phyloP scores from a whole-genome alignment of 2,797 vertebrate genomes.

The Fistularia commersonii region DNA sequence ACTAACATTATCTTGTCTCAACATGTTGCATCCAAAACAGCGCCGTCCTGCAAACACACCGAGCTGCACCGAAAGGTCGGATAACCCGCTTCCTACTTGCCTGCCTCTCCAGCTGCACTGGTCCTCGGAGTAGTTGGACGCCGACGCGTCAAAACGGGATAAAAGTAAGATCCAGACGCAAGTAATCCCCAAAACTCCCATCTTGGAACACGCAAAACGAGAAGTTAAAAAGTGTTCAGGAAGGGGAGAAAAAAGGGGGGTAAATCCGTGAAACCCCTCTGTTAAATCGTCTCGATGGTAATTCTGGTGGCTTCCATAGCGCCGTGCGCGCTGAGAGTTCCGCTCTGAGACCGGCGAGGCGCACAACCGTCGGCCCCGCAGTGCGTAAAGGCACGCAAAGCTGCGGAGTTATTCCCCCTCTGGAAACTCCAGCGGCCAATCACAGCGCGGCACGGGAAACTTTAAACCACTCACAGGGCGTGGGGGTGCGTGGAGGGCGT shows the following conservation, averaged over 20 bases:
- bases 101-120: constrained; percentile 90
- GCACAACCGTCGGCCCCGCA: constrained; percentile 7
- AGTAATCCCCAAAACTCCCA: constrained; percentile 54
- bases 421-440: constrained; percentile 65
- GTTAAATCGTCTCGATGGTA: constrained; percentile 21
- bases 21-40: constrained; percentile 28
- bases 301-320: constrained; percentile 46
- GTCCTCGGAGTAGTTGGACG: constrained; percentile 76
- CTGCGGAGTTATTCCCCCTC: constrained; percentile 49
- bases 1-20: constrained; percentile 28
- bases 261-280: constrained; percentile 9
- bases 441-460: constrained; percentile 59
- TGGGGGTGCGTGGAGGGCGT: constrained; percentile 5
- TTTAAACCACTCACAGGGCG: constrained; percentile 70
- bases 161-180: constrained; percentile 63
- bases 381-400: constrained; percentile 16
- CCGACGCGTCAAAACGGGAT: constrained; percentile 47
- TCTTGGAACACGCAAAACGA: constrained; percentile 22
- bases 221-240: background rate
- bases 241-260: too few relatives aligned
- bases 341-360: too few relatives aligned
- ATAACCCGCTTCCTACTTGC: too few relatives aligned
- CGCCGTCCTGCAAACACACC: background rate
- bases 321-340: constrained; percentile 33
- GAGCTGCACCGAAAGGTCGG: background rate